Conservation (phyloP, 2,888 invertebrate species). For the Hyalella azteca region DNA sequence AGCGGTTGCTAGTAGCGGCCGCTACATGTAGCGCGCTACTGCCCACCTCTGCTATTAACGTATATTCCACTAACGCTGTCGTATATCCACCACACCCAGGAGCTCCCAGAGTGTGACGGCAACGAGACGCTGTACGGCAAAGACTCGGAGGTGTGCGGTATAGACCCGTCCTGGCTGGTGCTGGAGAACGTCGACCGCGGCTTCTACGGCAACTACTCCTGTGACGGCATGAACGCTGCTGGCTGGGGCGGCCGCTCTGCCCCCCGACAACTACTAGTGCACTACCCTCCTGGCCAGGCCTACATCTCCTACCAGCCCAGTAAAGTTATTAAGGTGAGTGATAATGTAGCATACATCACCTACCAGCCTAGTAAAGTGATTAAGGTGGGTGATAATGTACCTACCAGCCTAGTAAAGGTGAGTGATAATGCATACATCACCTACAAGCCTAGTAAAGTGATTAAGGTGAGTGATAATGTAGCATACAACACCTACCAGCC, state of each 20-base stretch:
- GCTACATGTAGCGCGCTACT: no score
- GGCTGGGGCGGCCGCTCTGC: conserved; percentile 85
- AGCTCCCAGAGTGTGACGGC: conserved; percentile 56
- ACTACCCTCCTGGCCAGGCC: conserved; percentile 64
- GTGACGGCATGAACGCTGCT: conserved; percentile 85
- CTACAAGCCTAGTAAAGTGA: conserved; percentile 45
- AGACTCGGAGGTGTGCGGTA: conserved; percentile 72
- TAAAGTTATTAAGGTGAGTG: conserved; percentile 51
- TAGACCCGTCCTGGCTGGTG: conserved; percentile 83
- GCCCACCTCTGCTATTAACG: no score
- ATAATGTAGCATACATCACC: conserved; percentile 43
- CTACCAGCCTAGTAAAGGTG: no score
- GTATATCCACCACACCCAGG: no score
- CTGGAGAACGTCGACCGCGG: conserved; percentile 73
- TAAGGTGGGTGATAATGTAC: conserved; percentile 55
- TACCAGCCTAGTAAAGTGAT: conserved; percentile 47
- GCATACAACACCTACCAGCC: no score
- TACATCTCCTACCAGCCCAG: conserved; percentile 44
- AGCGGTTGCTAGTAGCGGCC: no score
- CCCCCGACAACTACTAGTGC: conserved; percentile 78
- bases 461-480: conserved; percentile 55
- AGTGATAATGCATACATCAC: conserved; percentile 47
- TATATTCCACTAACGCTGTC: no score
- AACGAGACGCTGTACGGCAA: conserved; percentile 44
- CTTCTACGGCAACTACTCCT: conserved; percentile 93